Evolutionary conservation across 2,113 vertebrate genomes (phyloP).

Genomic region (Sapayoa aenigma): DNA sequence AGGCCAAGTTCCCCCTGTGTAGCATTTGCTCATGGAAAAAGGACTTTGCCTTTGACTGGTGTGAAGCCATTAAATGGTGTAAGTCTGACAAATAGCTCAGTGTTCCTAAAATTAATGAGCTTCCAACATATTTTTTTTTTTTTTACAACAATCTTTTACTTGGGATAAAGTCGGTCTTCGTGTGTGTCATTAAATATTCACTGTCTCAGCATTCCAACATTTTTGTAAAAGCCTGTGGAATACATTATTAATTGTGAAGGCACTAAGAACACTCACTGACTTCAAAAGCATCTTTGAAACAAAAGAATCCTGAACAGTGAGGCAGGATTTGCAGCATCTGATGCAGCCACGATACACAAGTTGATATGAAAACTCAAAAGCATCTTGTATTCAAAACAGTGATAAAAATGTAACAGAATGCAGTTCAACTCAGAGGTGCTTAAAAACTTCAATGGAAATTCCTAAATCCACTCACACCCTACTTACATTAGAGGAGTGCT

Average conservation of each 20-base stretch:
- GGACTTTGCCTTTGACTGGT: neutral
- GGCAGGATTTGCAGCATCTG: neutral
- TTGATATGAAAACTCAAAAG: neutral
- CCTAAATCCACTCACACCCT: neutral
- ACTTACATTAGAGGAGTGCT: neutral
- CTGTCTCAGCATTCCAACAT: neutral
- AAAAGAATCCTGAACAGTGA: neutral
- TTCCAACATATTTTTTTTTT: neutral
- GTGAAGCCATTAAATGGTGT: neutral
- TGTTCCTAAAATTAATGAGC: neutral
- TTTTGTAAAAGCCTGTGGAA: neutral
- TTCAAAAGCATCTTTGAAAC: conserved; percentile 31
- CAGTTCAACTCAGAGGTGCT: neutral
- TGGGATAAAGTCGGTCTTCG: neutral
- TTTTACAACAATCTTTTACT: neutral
- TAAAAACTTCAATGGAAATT: neutral
- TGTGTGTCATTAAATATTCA: neutral
- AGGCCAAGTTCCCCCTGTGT: neutral
- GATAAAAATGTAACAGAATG: neutral
- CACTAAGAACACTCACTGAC: neutral
- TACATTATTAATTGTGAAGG: neutral
- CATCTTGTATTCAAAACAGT: neutral
- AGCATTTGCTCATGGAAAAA: neutral
- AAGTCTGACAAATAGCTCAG: neutral
- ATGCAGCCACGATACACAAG: neutral